Percentiles rank a stretch among this genome's conserved stretches.
Conservation (phyloP, 2,797 vertebrate genomes). For the Enteromius paludinosus region DNA sequence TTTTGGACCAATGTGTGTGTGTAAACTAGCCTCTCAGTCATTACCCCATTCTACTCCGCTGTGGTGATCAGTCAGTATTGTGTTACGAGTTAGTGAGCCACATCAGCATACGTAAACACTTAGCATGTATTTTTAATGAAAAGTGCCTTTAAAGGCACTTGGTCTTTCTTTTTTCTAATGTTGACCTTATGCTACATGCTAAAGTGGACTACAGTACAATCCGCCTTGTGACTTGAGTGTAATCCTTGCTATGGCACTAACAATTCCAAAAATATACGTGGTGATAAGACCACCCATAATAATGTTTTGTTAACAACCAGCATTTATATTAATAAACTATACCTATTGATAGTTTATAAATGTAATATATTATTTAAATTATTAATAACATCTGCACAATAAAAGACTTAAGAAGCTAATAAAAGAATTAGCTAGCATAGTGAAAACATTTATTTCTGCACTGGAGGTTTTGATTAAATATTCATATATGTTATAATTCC, state of each 20-base stretch:
- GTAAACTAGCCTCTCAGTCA: not conserved
- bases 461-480: not conserved
- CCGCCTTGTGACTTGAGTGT: not conserved
- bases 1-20: not conserved
- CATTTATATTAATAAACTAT: not conserved
- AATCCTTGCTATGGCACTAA: slow-evolving; percentile 4
- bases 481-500: not conserved
- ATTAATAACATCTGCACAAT: not conserved
- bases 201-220: not conserved
- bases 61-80: slow-evolving; percentile 49
- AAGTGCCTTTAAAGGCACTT: not conserved
- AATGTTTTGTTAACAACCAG: not conserved
- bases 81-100: slow-evolving; percentile 52
- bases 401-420: not conserved
- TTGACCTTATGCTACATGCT: not conserved
- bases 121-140: slow-evolving; percentile 62
- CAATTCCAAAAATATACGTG: slow-evolving; percentile 33
- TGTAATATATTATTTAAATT: too few relatives aligned
- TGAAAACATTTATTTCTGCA: not conserved
- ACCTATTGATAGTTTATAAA: not conserved
- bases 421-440: not conserved
- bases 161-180: not conserved
- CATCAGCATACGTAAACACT: slow-evolving; percentile 42
- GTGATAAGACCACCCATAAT: not conserved
- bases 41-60: slow-evolving; percentile 20